Evolutionary conservation across 1,140 invertebrate genomes (phyloP).

Genomic region (Littorina saxatilis): DNA sequence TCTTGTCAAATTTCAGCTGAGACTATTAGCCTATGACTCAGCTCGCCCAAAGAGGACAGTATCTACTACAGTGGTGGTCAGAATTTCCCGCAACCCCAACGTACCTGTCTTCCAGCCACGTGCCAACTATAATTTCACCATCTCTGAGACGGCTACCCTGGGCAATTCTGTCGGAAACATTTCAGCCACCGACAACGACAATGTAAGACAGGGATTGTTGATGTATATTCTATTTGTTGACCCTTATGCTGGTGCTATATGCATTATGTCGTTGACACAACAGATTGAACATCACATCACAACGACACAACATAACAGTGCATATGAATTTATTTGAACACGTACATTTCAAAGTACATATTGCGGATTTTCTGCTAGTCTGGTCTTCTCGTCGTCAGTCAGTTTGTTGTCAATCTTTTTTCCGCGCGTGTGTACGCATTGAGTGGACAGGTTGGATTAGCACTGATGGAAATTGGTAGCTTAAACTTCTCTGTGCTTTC

Average conservation of each 20-base stretch:
- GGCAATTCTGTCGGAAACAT: slow-evolving; percentile 72
- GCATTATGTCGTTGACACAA: too few relatives aligned
- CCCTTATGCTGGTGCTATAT: too few relatives aligned
- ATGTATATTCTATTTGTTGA: too few relatives aligned
- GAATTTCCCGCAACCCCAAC: slow-evolving; percentile 50
- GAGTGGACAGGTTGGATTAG: too few relatives aligned
- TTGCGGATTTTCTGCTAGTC: too few relatives aligned
- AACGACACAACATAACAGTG: too few relatives aligned
- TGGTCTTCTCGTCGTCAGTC: not conserved
- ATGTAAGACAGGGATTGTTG: too few relatives aligned
- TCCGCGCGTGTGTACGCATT: too few relatives aligned
- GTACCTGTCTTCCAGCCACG: slow-evolving; percentile 77
- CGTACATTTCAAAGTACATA: too few relatives aligned
- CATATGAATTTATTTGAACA: not conserved
- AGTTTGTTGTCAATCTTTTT: not conserved
- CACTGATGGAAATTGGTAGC: too few relatives aligned
- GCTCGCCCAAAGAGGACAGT: slow-evolving; percentile 87
- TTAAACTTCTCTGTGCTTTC: too few relatives aligned
- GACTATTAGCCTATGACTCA: slow-evolving; percentile 90
- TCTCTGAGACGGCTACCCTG: slow-evolving; percentile 82
- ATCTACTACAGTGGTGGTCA: slow-evolving; percentile 43
- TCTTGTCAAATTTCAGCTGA: slow-evolving; percentile 76
- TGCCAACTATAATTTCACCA: slow-evolving; percentile 86
- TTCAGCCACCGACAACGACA: slow-evolving; percentile 78
- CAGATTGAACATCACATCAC: too few relatives aligned